These are phyloP conservation scores for Caerostris darwini DNA, from an alignment of 1,140 invertebrate genomes.

Conservation along the genomic window DNA sequence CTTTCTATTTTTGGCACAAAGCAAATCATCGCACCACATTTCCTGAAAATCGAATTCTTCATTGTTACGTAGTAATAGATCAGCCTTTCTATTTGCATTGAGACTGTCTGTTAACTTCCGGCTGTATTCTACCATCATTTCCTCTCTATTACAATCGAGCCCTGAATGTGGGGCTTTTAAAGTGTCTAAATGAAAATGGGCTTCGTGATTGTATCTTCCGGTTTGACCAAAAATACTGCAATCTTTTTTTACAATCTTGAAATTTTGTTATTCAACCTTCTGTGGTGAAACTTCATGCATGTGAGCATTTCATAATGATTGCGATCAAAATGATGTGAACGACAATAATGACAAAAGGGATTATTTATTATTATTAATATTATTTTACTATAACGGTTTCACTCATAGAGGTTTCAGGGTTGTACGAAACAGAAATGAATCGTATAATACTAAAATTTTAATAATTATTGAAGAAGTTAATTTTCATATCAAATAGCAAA, in stretches of 20 bases:
- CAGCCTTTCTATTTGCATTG: background rate
- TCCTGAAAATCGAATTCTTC: background rate
- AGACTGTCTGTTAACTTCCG: background rate
- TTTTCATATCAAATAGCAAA: no score
- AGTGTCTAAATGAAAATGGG: background rate
- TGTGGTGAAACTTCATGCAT: background rate
- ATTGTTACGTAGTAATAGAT: background rate
- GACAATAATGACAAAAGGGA: background rate
- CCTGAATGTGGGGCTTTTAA: background rate
- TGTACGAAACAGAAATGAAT: background rate
- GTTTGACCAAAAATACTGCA: background rate
- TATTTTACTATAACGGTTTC: background rate
- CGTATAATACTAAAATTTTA: no score
- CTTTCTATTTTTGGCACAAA: no score
- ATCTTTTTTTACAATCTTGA: background rate
- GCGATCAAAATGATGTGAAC: background rate
- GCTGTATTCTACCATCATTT: background rate
- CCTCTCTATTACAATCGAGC: background rate
- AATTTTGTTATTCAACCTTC: background rate
- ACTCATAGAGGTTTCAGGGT: background rate
- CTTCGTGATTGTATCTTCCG: constrained; percentile 20
- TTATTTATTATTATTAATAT: background rate
- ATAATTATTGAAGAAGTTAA: no score
- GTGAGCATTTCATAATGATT: background rate
- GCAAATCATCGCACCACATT: no score